Conservation (phyloP, 2,888 invertebrate genomes). For the Loripinus fragilis region DNA sequence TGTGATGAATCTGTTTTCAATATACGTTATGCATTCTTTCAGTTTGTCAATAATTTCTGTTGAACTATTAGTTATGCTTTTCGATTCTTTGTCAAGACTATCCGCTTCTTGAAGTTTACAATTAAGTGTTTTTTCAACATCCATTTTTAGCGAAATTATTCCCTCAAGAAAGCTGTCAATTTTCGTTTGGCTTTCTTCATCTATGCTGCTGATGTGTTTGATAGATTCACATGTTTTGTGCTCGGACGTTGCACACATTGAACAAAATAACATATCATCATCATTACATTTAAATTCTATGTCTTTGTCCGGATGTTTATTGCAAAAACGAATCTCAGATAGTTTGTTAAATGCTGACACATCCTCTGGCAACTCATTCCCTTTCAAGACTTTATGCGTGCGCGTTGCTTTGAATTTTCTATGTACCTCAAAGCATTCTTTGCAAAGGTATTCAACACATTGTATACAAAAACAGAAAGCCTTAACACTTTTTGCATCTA, state of each 20-base stretch:
- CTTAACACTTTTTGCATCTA: conserved; percentile 17
- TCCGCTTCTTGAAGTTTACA: neutral
- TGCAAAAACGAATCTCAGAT: neutral
- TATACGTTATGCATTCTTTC: neutral
- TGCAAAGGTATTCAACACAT: conserved; percentile 44
- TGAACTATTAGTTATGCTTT: neutral
- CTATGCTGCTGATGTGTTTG: neutral
- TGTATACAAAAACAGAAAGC: conserved; percentile 32
- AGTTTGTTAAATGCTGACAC: conserved; percentile 12
- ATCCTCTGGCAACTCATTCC: conserved; percentile 23
- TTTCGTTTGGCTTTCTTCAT: neutral
- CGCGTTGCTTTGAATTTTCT: conserved; percentile 37
- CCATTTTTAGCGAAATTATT: neutral
- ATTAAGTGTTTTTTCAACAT: neutral
- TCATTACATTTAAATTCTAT: neutral
- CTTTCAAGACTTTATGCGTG: conserved; percentile 25
- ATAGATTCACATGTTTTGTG: neutral
- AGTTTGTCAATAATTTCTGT: neutral
- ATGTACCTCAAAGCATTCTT: conserved; percentile 30
- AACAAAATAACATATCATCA: neutral
- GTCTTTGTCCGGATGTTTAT: neutral
- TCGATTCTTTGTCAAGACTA: neutral
- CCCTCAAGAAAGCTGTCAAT: neutral
- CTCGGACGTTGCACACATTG: neutral
- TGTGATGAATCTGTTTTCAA: neutral